Evolutionary conservation across 2,797 vertebrate species (phyloP), one percentile per base, ranked within the genome.

Genomic region (Philypnodon macrostomus): DNA sequence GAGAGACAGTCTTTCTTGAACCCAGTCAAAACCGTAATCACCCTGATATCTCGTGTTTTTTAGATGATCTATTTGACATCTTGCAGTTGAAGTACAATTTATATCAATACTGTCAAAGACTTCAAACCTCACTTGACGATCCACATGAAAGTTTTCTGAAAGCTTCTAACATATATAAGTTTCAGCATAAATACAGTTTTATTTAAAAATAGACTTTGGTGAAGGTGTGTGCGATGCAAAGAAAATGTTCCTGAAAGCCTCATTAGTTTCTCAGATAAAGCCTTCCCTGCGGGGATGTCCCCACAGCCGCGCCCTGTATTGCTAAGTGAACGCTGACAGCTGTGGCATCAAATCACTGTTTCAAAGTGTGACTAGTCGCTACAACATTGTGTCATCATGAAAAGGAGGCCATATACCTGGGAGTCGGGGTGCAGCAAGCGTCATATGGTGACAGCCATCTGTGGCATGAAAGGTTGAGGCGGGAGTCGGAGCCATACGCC

Each of bases 281-380:
- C 15, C 33, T 60, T 76, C 77, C 73, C 83, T 17, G 53, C 26
- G 16, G 80, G 67, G 58, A 58, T 52, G 26, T 60, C 64, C 10
- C 5, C 16, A 64, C 75, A 71, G 62, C 64, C 44, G 32, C 54
- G 58, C 74, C 62, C 77, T 66, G 80, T 81, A 77, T 82, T 38
- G 68, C 75, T 72, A 75, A 85, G 84, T 70, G 77, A 72, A 66
- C 59, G 15, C 62, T 83, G 85, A 84, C 82, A 86, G 80, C 79
- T 77, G 63, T 80, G 80, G 81, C 81, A 83, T 81, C 77, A 72
- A 73, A 77, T 80, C 77, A 30, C 74, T 74, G 78, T 81, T 75
- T 80, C 75, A 81, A 81, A 80, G 75, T 47, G 42, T 65, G 76
- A 75, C 70, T 74, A 70, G 69, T 80, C 49, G 36, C 74, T 48